phyloP scores from a whole-genome alignment of 2,888 invertebrate species.

The Papilio demoleus region DNA sequence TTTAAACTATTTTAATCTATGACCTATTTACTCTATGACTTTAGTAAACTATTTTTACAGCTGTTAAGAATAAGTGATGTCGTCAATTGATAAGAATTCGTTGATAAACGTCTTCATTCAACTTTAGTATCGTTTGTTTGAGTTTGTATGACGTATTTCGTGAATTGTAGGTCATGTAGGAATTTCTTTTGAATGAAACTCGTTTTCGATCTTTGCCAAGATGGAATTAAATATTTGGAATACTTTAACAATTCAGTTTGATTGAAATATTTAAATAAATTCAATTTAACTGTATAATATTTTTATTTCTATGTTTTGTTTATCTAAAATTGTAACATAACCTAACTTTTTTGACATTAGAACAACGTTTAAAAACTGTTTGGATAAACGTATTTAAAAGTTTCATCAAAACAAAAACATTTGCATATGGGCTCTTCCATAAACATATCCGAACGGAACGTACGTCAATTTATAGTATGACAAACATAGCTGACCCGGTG shows the following conservation, averaged over 20 bases:
- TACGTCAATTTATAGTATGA: background rate
- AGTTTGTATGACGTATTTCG: constrained; percentile 13
- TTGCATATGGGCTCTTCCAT: constrained; percentile 1
- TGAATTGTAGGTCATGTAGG: constrained; percentile 15
- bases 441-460: constrained; percentile 12
- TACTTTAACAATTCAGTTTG: background rate
- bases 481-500: background rate
- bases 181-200: background rate
- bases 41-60: constrained; percentile 12
- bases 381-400: background rate
- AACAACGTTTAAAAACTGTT: background rate
- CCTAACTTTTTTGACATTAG: background rate
- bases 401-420: constrained; percentile 19
- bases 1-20: background rate
- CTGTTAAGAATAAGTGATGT: constrained; percentile 18
- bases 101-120: constrained; percentile 11
- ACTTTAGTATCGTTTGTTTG: constrained; percentile 11
- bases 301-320: no score
- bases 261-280: no score
- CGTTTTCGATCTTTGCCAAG: background rate
- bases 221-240: background rate
- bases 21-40: no score
- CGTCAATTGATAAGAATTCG: constrained; percentile 16
- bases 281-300: no score
- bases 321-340: no score